Base-by-base conservation (phyloP, 2,888 invertebrate species). In the Drosophila pegasa region DNA sequence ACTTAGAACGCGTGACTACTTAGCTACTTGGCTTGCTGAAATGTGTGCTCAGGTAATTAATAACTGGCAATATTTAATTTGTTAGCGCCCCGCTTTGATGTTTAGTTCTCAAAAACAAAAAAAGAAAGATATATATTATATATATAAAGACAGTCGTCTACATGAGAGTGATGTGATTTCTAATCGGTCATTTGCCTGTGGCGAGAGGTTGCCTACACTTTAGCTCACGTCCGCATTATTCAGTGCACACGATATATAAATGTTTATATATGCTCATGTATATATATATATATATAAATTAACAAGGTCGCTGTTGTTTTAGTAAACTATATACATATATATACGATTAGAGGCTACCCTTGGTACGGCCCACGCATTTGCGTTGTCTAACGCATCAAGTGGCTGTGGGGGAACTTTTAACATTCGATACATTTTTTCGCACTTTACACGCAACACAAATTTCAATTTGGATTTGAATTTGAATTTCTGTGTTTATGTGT, bases 151-250 rank as follows among this genome's bases (percentile, higher is more conserved):
- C 40, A 82, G 45, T 27, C 16, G 27, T 45, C 54, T 37, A 75
- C 54, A 74, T 65, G 66, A 68, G 86, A 81, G 61, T 71, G 58
- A 61, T 81, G 82, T 47, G 86, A 82, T 82, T 87, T 87, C 87
- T 82, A 82, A 82, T 82, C 81, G 81, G 81, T 87, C 81, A 82
- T 87, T 82, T 82, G 86, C 81, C 80, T 52, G 69, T 18, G 50
- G 22, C 43, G 25, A 56, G 45, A 54, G 22, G 14, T 31, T 55
- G 73, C 58, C 58, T 41, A 67, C 55, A 61, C 55, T 71, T 47
- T 33, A 41, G 25, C 51, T 52, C 41, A 57, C 45, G 27, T 25
- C 12, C 22, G 38, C 70, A 55, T 51, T 63, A 57, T 54, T 35
- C 20, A 48, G 43, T 48, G 16, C 14, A 48, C 22, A 18, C 5